Evolutionary conservation across 1,140 invertebrate genomes (phyloP).

Genomic region (Helicoverpa zea): DNA sequence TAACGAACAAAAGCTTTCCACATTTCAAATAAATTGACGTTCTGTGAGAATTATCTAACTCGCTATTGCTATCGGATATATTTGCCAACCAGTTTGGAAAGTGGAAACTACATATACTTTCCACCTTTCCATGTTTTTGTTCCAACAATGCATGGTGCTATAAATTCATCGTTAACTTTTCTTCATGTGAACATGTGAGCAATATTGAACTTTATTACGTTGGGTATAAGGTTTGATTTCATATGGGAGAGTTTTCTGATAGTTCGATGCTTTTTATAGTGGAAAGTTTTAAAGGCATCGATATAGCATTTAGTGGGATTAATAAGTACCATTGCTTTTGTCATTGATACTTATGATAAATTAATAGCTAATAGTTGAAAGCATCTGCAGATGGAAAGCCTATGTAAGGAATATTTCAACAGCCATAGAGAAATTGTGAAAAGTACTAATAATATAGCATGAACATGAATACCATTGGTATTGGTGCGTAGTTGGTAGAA

Average conservation of each 20-base stretch:
- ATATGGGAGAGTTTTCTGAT: not conserved
- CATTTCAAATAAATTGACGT: not conserved
- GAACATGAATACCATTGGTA: too few species aligned
- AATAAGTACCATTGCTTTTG: not conserved
- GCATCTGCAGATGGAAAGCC: too few species aligned
- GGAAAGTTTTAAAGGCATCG: constrained; percentile 32
- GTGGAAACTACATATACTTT: constrained; percentile 22
- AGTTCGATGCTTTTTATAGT: constrained; percentile 29
- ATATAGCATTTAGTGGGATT: constrained; percentile 7
- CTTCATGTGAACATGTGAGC: not conserved
- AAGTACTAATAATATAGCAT: too few species aligned
- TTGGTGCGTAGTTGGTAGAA: too few species aligned
- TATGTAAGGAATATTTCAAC: too few species aligned
- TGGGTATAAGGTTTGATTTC: not conserved
- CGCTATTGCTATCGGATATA: not conserved
- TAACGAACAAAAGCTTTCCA: constrained; percentile 10
- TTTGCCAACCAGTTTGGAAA: constrained; percentile 26
- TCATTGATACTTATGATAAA: not conserved
- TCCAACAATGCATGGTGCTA: constrained; percentile 21
- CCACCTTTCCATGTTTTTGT: constrained; percentile 27
- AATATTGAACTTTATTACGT: not conserved
- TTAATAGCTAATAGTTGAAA: too few species aligned
- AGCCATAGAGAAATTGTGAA: too few species aligned
- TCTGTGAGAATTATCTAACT: not conserved
- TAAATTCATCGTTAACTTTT: constrained; percentile 40